Base-by-base conservation (phyloP, 2,888 invertebrate species). In the Notodonta dromedarius region DNA sequence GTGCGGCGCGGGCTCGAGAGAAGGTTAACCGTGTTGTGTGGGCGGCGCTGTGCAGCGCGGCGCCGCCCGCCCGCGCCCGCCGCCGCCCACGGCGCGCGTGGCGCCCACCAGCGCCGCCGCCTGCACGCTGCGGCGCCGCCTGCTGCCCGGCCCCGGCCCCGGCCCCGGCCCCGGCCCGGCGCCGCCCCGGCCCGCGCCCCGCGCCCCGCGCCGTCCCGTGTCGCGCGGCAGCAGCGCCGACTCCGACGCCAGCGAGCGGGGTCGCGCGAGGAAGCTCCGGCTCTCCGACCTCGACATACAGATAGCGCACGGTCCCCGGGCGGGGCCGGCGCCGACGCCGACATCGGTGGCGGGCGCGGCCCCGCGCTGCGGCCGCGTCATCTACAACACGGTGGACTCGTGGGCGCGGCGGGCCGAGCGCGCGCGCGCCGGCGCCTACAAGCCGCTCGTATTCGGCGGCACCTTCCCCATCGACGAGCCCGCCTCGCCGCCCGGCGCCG, bases 381-480 rank as follows among this genome's bases (percentile, higher is more conserved):
- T 96, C 73, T 93, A 94, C 58, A 93, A 94, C 78, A 95, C 96
- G 9, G 95, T 96, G 57, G 95, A 95, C 77, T 89, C 94, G 51
- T 96, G 96, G 96, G 92, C 94, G 56, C 87, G 88, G 71, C 93
- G 93, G 53, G 94, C 95, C 60, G 40, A 52, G 9, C 87, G 24
- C 79, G 70, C 86, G 81, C 78, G 83, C 76, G 76, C 55, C 65
- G 77, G 72, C 62, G 53, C 66, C 72, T 95, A 94, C 81, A 95
- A 95, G 80, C 96, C 96, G 65, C 94, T 97, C 56, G 94, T 97
- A 66, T 97, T 97, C 85, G 97, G 97, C 75, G 97, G 97, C 59
- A 98, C 98, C 4, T 98, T 95, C 93, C 97, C 98, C 5, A 98
- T 98, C 71, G 97, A 97, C 84, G 94, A 95, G 79, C 97, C 97